Base-by-base conservation (phyloP, 2,797 vertebrate species). In the Euphonia xanthogaster region DNA sequence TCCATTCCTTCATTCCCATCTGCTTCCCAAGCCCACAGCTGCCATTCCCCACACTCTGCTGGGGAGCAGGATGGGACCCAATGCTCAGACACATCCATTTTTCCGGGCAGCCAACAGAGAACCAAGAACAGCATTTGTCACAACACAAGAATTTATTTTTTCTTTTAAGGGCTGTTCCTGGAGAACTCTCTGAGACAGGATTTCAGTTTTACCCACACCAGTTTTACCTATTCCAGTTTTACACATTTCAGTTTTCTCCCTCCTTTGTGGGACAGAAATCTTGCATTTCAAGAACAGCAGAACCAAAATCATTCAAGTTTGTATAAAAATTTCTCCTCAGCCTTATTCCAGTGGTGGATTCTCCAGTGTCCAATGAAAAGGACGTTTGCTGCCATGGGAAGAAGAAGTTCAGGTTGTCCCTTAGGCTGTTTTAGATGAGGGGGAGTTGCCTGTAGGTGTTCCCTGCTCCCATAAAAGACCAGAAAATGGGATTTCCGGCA, bases 41-140 rank as follows among this genome's bases (percentile, higher is more conserved):
- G 44, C 71, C 53, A 9, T n/a, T 67, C 62, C n/a, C 31, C 71
- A 44, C 37, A 1, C 28, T n/a, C 62, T 75, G 15, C 54, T 60
- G 62, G 13, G 82, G 28, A 51, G 1, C 61, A 51, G n/a, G 12
- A 24, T 5, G 27, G 24, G 14, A 39, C 20, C 73, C 33, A 55
- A 57, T 4, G 6, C 39, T 20, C 16, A 1, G 0, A 19, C 35
- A 54, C 27, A 4, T 45, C 35, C 35, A 1, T 40, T 33, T 20
- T 12, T 22, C 88, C 45, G n/a, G 57, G 48, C 48, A 54, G 16
- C n/a, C 22, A 86, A 24, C 12, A 48, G 42, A 65, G 50, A 83
- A 53, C 37, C 9, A 68, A 53, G 51, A 58, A 18, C n/a, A 35
- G n/a, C 27, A 24, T 81, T 19, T 39, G 16, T 16, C 28, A 53